Evolutionary conservation across 2,113 vertebrate genomes (phyloP).

Genomic region (Agelaius tricolor): DNA sequence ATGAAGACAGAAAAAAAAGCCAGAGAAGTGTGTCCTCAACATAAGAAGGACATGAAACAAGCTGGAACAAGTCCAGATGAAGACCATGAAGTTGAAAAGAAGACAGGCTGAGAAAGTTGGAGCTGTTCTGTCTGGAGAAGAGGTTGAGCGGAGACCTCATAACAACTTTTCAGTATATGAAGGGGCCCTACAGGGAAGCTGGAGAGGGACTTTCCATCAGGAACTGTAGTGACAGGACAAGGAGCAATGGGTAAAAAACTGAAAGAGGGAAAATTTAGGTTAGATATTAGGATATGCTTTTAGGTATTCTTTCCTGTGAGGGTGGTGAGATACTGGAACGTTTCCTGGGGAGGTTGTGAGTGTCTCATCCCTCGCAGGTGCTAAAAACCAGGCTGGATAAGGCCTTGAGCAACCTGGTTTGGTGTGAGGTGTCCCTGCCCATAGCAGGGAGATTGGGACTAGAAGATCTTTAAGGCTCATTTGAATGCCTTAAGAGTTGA

Average conservation of each 20-base stretch:
- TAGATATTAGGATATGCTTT: neutral
- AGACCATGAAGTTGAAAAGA: neutral
- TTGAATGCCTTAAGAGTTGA: neutral
- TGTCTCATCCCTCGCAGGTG: neutral
- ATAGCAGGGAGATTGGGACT: neutral
- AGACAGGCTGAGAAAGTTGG: neutral
- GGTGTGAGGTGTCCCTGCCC: neutral
- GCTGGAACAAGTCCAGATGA: neutral
- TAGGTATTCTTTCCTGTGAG: neutral
- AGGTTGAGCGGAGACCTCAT: neutral
- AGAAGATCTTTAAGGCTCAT: neutral
- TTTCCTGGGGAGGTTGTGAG: neutral
- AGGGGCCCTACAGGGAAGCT: neutral
- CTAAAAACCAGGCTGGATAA: neutral
- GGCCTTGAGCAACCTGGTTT: neutral
- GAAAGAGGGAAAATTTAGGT: neutral
- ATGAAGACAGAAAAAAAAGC: accelerated
- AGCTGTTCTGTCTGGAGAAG: neutral
- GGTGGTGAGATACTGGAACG: neutral
- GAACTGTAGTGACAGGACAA: neutral
- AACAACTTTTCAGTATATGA: neutral
- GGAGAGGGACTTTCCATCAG: neutral
- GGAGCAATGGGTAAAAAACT: neutral
- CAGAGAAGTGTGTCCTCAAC: neutral
- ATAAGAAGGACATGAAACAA: neutral